These are phyloP conservation scores for Thereva nobilitata DNA, from an alignment of 2,888 invertebrate genomes.

Conservation along the genomic window DNA sequence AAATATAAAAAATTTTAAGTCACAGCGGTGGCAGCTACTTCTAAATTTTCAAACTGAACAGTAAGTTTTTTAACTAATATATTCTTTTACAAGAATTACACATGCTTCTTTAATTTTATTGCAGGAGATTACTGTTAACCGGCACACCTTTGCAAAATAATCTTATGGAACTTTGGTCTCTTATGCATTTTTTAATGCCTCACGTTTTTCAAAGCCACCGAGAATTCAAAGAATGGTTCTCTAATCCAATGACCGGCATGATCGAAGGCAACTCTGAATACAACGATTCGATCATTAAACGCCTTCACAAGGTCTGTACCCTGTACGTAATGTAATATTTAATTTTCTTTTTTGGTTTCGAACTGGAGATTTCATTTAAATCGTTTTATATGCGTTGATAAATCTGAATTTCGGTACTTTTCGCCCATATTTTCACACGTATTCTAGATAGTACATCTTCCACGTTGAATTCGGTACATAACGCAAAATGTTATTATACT, in stretches of 20 bases:
- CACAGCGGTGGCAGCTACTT: slow-evolving; percentile 96
- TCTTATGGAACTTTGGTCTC: slow-evolving; percentile 94
- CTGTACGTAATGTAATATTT: slow-evolving; percentile 43
- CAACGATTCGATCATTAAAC: slow-evolving; percentile 84
- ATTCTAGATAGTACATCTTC: too few relatives aligned
- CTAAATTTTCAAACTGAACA: slow-evolving; percentile 92
- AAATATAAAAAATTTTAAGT: slow-evolving; percentile 99
- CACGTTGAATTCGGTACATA: too few relatives aligned
- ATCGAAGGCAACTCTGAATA: slow-evolving; percentile 91
- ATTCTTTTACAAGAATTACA: slow-evolving; percentile 20
- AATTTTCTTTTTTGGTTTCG: slow-evolving; percentile 20
- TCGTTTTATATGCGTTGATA: too few relatives aligned
- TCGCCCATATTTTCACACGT: too few relatives aligned
- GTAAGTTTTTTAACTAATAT: slow-evolving; percentile 59
- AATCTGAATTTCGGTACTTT: too few relatives aligned
- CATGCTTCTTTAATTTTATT: slow-evolving; percentile 40
- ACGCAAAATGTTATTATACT: too few relatives aligned
- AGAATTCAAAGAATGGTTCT: slow-evolving; percentile 98
- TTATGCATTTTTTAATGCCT: slow-evolving; percentile 99
- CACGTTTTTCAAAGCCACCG: slow-evolving; percentile 94
- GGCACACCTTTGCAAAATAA: slow-evolving; percentile 96
- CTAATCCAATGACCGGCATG: slow-evolving; percentile 95
- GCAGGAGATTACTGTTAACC: slow-evolving; percentile 83
- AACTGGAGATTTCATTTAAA: background rate
- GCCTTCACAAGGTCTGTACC: slow-evolving; percentile 80